Evolutionary conservation across 2,888 invertebrate genomes (phyloP).

Genomic region (Microctonus aethiopoides): DNA sequence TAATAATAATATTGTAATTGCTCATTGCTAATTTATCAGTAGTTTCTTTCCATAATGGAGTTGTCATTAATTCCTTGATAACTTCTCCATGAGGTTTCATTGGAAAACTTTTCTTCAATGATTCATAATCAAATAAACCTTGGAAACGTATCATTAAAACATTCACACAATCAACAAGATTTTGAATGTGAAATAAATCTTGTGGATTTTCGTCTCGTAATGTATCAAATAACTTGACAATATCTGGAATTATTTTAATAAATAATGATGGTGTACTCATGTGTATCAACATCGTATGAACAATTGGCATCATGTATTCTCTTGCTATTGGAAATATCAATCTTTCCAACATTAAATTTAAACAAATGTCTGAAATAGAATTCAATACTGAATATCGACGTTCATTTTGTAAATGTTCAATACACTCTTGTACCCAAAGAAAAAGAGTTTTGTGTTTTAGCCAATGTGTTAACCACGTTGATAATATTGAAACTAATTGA

Average conservation of each 20-base stretch:
- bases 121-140: conserved; percentile 59
- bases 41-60: conserved; percentile 65
- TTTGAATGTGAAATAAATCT: conserved; percentile 68
- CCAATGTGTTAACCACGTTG: conserved; percentile 76
- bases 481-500: conserved; percentile 74
- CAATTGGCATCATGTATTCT: conserved; percentile 72
- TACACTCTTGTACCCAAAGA: conserved; percentile 75
- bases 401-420: conserved; percentile 72
- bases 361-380: conserved; percentile 73
- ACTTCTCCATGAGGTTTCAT: conserved; percentile 55
- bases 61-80: conserved; percentile 58
- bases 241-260: conserved; percentile 68
- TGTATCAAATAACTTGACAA: conserved; percentile 68
- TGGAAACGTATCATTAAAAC: conserved; percentile 70
- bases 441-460: conserved; percentile 74
- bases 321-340: conserved; percentile 71
- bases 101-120: conserved; percentile 59
- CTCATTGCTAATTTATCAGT: conserved; percentile 52
- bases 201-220: conserved; percentile 73
- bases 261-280: conserved; percentile 73
- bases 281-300: conserved; percentile 74
- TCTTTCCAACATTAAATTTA: conserved; percentile 72
- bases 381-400: conserved; percentile 71
- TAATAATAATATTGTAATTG: conserved; percentile 25
- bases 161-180: conserved; percentile 72